These are phyloP conservation scores for Gadus chalcogrammus DNA, from an alignment of 2,113 vertebrate genomes.

Conservation along the genomic window DNA sequence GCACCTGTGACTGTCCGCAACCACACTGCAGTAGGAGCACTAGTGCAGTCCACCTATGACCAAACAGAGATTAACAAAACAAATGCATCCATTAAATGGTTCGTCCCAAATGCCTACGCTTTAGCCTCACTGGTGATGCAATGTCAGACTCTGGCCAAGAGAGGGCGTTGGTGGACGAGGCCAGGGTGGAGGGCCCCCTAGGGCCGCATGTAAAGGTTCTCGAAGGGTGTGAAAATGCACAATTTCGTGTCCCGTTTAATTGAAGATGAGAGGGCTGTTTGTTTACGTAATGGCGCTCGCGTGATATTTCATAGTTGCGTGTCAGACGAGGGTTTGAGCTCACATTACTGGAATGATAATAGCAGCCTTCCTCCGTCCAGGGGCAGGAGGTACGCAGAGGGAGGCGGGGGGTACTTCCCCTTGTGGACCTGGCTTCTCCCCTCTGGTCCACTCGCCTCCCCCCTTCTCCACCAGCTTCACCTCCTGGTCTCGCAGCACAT, in stretches of 20 bases:
- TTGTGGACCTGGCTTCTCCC: constrained; percentile 44
- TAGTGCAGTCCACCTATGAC: constrained; percentile 10
- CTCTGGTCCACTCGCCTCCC: constrained; percentile 37
- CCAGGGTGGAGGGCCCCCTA: not conserved
- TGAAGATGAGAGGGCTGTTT: constrained; percentile 68
- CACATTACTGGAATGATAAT: constrained; percentile 76
- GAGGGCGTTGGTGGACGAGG: constrained; percentile 52
- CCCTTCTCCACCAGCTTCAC: constrained; percentile 19
- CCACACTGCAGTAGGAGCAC: constrained; percentile 21
- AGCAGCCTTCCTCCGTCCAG: constrained; percentile 65
- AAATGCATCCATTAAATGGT: not conserved
- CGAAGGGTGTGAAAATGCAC: constrained; percentile 24
- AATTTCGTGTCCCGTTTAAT: constrained; percentile 57
- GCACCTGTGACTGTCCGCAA: constrained; percentile 55
- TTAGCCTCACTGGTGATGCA: not conserved
- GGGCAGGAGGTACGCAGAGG: constrained; percentile 6
- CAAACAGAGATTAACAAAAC: not conserved
- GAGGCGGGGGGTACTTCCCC: constrained; percentile 34
- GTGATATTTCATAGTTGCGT: constrained; percentile 75
- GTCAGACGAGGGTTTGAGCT: constrained; percentile 70
- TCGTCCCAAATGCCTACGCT: not conserved
- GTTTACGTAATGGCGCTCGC: constrained; percentile 69
- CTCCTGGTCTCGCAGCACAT: constrained; percentile 36
- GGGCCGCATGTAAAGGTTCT: not conserved
- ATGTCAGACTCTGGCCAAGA: constrained; percentile 39